Conservation (phyloP, 2,797 vertebrate genomes). For the Malurus splendens region DNA sequence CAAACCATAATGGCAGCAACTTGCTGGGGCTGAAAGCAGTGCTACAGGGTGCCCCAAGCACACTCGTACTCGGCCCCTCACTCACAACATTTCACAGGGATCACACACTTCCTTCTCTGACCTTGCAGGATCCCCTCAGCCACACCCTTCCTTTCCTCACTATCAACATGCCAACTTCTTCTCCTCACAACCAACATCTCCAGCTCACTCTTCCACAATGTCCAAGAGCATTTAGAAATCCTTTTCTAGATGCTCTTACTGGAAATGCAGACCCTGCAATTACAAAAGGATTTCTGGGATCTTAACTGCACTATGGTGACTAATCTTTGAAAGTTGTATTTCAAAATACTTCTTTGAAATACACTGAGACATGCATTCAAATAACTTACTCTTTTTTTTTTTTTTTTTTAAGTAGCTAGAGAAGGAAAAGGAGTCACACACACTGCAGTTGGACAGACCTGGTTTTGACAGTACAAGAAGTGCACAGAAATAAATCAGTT, state of each 20-base stretch:
- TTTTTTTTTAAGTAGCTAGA: background rate
- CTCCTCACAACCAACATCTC: background rate
- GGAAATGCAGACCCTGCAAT: background rate
- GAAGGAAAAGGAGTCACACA: background rate
- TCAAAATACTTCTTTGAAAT: background rate
- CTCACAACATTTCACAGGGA: background rate
- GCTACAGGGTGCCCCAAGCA: rapidly evolving
- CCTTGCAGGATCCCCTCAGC: background rate
- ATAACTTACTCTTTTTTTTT: background rate
- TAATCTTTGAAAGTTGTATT: background rate
- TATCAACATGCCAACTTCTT: background rate
- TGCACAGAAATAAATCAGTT: rapidly evolving
- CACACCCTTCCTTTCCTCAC: background rate
- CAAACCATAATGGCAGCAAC: background rate
- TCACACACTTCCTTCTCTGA: background rate
- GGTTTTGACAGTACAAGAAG: rapidly evolving
- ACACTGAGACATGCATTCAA: background rate
- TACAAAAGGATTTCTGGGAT: conserved; percentile 2
- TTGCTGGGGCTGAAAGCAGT: background rate
- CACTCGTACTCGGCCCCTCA: background rate
- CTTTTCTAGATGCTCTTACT: background rate
- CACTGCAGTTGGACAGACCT: background rate
- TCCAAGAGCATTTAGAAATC: background rate
- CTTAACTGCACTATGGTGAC: background rate
- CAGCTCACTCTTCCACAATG: background rate